Evolutionary conservation across 2,888 invertebrate species (phyloP).

Genomic region (Choristoneura rosaceana): DNA sequence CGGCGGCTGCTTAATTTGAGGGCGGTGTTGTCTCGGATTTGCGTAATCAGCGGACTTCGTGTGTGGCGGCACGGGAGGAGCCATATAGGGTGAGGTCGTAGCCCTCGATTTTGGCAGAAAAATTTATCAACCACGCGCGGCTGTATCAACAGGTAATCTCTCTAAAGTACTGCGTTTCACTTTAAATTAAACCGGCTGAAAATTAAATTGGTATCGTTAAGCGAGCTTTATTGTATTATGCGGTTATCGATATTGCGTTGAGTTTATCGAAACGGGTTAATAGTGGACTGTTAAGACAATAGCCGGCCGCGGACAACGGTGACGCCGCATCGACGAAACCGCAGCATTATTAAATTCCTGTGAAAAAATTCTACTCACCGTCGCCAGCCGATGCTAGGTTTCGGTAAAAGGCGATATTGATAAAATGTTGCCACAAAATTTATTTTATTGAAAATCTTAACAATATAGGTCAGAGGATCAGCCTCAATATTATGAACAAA

Average conservation of each 20-base stretch:
- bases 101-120: constrained; percentile 44
- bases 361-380: constrained; percentile 46
- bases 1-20: constrained; percentile 70
- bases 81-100: constrained; percentile 66
- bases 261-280: constrained; percentile 53
- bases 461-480: constrained; percentile 26
- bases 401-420: constrained; percentile 9
- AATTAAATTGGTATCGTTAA: constrained; percentile 46
- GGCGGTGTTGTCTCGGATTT: constrained; percentile 67
- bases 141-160: constrained; percentile 55
- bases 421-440: constrained; percentile 11
- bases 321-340: constrained; percentile 15
- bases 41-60: constrained; percentile 70
- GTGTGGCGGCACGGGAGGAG: constrained; percentile 61
- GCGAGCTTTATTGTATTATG: constrained; percentile 48
- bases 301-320: constrained; percentile 41
- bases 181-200: constrained; percentile 43
- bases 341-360: constrained; percentile 35
- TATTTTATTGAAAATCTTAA: constrained; percentile 1
- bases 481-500: not conserved
- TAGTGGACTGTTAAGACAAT: constrained; percentile 55
- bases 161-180: constrained; percentile 55
- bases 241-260: constrained; percentile 48
- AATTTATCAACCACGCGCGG: constrained; percentile 46
- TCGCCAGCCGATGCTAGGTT: constrained; percentile 1